phyloP scores from a whole-genome alignment of 2,888 invertebrate genomes.

The Iphiclides podalirius region DNA sequence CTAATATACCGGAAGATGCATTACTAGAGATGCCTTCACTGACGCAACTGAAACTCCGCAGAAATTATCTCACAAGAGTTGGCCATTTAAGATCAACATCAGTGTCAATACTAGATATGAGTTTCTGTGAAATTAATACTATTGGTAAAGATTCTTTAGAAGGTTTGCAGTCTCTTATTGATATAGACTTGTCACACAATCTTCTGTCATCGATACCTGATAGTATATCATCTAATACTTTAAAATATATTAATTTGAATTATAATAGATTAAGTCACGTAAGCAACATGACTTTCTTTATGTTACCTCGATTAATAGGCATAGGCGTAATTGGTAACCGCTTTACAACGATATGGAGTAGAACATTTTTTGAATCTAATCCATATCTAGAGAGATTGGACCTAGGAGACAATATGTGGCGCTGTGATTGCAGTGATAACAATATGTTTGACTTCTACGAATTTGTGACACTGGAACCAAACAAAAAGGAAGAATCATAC shows the following conservation, averaged over 20 bases:
- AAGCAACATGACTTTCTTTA: slow-evolving; percentile 82
- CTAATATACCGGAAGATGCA: slow-evolving; percentile 77
- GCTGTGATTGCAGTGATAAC: slow-evolving; percentile 84
- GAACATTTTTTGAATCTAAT: slow-evolving; percentile 81
- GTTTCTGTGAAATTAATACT: slow-evolving; percentile 82
- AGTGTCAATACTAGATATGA: slow-evolving; percentile 80
- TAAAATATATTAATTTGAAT: slow-evolving; percentile 81
- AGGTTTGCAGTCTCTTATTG: slow-evolving; percentile 79
- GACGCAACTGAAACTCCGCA: slow-evolving; percentile 81
- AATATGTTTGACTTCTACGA: slow-evolving; percentile 82
- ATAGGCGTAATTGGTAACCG: slow-evolving; percentile 86
- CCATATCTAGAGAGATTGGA: slow-evolving; percentile 79
- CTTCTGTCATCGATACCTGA: slow-evolving; percentile 82
- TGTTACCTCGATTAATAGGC: slow-evolving; percentile 80
- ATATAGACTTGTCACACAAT: slow-evolving; percentile 84
- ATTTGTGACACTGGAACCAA: slow-evolving; percentile 79
- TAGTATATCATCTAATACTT: slow-evolving; percentile 79
- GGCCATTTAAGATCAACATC: slow-evolving; percentile 80
- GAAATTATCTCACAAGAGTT: slow-evolving; percentile 82
- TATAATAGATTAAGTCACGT: slow-evolving; percentile 81
- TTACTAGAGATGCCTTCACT: slow-evolving; percentile 82
- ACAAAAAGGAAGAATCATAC: slow-evolving; percentile 70
- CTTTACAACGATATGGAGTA: slow-evolving; percentile 81
- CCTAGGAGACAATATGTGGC: slow-evolving; percentile 87
- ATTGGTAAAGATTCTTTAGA: slow-evolving; percentile 80